Evolutionary conservation across 2,113 vertebrate species (phyloP), one percentile per base, ranked within the genome.

Genomic region (Rhegmatorhina hoffmannsi): DNA sequence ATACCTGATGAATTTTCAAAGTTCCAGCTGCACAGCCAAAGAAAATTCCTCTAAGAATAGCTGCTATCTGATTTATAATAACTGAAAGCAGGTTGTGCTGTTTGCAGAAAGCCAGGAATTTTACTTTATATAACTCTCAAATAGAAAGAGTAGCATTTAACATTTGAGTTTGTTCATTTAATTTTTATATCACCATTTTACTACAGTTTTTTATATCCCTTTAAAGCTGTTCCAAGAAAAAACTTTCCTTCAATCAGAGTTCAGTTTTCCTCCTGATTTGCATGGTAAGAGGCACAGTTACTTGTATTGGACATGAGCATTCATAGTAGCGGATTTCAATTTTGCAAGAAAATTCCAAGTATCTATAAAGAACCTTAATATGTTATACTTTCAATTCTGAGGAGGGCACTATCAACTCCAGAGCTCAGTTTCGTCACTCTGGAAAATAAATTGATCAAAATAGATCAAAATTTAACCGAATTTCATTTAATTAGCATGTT

Each of bases 281-380:
- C 66, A 72, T 36, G 23, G 87, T 60, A 84, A 91, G 75, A 93
- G 63, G 52, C 78, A 90, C 46, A 96, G 89, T 94, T 94, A 90
- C 70, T 87, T 91, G 55, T 64, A 56, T 91, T 78, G 69, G 96
- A 91, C 18, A 46, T 80, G 75, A 95, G 52, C 49, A 66, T 94
- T 77, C 67, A 93, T 29, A 80, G 7, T 69, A 92, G 88, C 17
- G 75, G 49, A 80, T 95, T 91, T 92, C 72, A 63, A 23, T 90
- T 81, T 94, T 10, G 4, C 66, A 64, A 85, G 84, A 68, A 93
- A 95, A 75, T 79, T 91, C 79, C 38, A 73, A 69, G 34, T 95
- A 25, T n/a, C 46, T 91, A 20, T 73, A 55, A 84, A 96, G 50
- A 93, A 79, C 6, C 20, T 84, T 52, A 44, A 76, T 66, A 68